These are phyloP conservation scores for Entomobrya multifasciata DNA, from an alignment of 2,888 invertebrate species.

Conservation along the genomic window DNA sequence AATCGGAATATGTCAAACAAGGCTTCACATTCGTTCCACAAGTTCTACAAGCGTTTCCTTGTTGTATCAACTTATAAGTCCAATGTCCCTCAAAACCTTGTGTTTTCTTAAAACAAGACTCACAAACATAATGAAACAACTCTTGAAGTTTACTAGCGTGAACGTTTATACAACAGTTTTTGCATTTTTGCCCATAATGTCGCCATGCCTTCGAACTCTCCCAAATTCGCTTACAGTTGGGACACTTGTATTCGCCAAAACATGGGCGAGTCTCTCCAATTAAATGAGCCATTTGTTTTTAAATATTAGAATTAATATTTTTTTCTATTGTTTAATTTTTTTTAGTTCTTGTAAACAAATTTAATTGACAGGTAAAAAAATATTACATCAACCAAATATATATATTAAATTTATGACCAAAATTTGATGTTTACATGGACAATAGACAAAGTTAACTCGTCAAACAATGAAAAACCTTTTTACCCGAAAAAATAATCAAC, in stretches of 20 bases:
- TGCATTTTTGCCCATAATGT: slow-evolving; percentile 24
- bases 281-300: no score
- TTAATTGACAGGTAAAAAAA: no score
- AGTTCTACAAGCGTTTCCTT: not conserved
- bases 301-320: no score
- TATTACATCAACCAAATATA: no score
- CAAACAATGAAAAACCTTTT: no score
- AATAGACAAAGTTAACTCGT: no score
- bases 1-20: not conserved
- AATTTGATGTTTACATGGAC: no score
- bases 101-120: not conserved
- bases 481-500: no score
- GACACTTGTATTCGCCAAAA: slow-evolving; percentile 19
- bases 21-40: slow-evolving; percentile 15
- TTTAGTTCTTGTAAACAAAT: no score
- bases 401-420: no score
- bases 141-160: not conserved
- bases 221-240: not conserved
- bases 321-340: no score
- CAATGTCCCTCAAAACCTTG: not conserved
- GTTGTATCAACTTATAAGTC: not conserved
- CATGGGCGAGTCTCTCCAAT: no score
- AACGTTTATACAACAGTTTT: not conserved
- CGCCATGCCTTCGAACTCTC: slow-evolving; percentile 13
- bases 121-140: slow-evolving; percentile 13